These are phyloP conservation scores for Macrosiphum euphorbiae DNA, from an alignment of 2,888 invertebrate species.

Conservation along the genomic window DNA sequence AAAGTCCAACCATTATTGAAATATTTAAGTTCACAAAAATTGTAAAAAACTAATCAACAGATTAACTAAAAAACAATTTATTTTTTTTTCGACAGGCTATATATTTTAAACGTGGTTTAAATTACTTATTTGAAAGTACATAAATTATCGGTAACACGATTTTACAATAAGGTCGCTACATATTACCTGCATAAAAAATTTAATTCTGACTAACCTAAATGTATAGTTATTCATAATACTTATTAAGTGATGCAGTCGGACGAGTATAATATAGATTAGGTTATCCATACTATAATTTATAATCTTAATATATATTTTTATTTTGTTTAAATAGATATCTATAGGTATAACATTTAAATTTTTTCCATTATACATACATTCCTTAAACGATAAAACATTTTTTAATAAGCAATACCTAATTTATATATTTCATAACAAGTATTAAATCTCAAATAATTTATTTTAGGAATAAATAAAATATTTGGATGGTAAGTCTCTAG, in stretches of 20 bases:
- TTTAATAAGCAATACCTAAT: no score
- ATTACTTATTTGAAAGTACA: slow-evolving; percentile 6
- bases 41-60: no score
- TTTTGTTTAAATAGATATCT: background rate
- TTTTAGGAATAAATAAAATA: background rate
- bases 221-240: background rate
- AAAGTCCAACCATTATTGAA: no score
- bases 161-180: slow-evolving; percentile 2
- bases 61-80: no score
- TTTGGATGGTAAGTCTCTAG: background rate
- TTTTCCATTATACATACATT: no score
- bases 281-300: background rate
- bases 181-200: background rate
- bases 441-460: background rate
- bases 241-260: no score
- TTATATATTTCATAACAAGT: background rate
- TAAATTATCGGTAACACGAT: slow-evolving; percentile 13
- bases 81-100: background rate
- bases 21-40: no score
- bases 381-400: no score
- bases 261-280: no score
- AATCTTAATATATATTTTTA: background rate
- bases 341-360: no score
- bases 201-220: background rate
- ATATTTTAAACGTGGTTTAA: background rate